phyloP scores from a whole-genome alignment of 2,113 vertebrate species.

The Eretmochelys imbricata region DNA sequence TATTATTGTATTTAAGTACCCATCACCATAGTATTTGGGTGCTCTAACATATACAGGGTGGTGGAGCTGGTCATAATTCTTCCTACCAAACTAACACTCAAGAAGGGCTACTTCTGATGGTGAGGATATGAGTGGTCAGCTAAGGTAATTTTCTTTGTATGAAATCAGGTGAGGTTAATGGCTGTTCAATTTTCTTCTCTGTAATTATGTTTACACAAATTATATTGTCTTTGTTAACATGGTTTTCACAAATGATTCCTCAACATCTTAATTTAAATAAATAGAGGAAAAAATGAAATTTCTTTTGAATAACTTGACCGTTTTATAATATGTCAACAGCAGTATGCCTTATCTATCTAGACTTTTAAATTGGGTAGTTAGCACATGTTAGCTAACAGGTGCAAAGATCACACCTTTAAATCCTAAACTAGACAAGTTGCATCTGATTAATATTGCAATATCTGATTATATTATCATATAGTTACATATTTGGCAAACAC shows the following conservation, averaged over 20 bases:
- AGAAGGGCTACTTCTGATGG: neutral
- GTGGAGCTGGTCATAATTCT: neutral
- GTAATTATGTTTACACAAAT: too few relatives aligned
- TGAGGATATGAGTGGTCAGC: too few relatives aligned
- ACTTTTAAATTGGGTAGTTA: neutral
- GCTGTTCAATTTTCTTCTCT: too few relatives aligned
- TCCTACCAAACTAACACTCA: neutral
- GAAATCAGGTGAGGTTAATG: too few relatives aligned
- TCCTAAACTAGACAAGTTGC: neutral
- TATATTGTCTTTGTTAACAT: too few relatives aligned
- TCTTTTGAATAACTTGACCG: neutral
- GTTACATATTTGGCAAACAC: neutral
- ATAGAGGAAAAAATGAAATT: neutral
- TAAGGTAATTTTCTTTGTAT: too few relatives aligned
- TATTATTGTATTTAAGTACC: neutral
- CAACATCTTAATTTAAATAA: too few relatives aligned
- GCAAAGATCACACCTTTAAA: neutral
- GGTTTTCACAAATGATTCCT: too few relatives aligned
- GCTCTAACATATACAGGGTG: neutral
- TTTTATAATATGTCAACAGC: neutral
- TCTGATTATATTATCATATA: neutral
- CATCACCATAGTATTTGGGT: neutral
- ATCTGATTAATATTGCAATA: neutral
- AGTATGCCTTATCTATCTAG: neutral
- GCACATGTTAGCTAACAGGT: neutral